A percentile compares a stretch with the other conserved stretches of the same genome.
Conservation (phyloP, 2,113 vertebrate species). For the Corynorhinus townsendii region DNA sequence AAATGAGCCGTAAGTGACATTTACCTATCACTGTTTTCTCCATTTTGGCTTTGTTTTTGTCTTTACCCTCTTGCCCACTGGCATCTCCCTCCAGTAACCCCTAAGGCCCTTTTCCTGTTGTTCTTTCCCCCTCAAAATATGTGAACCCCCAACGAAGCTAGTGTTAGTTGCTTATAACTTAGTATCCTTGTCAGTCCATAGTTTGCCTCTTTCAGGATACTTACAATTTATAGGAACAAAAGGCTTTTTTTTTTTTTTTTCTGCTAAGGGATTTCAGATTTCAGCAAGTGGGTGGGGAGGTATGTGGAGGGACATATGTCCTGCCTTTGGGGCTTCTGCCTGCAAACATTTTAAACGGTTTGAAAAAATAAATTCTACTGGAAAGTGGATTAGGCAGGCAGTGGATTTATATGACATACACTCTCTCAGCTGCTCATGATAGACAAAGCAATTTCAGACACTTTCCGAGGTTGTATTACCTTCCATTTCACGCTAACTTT, state of each 20-base stretch:
- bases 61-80: accelerated
- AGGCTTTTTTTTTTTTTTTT: background rate
- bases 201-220: background rate
- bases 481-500: constrained; percentile 25
- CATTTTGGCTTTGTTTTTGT: background rate
- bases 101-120: background rate
- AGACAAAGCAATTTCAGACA: background rate
- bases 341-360: background rate
- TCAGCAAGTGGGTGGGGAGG: background rate
- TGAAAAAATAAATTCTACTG: accelerated
- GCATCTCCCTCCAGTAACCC: accelerated
- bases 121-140: background rate
- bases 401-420: background rate
- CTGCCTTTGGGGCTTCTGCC: background rate
- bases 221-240: background rate
- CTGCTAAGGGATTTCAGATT: background rate
- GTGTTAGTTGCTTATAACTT: background rate
- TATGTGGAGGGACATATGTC: background rate
- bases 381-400: background rate
- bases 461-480: constrained; percentile 57
- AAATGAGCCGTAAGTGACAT: background rate
- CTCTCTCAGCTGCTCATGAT: background rate
- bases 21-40: accelerated
- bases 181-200: background rate
- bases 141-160: background rate